These are phyloP conservation scores for Phytoseiulus persimilis DNA, from an alignment of 2,888 invertebrate genomes.

Conservation along the genomic window DNA sequence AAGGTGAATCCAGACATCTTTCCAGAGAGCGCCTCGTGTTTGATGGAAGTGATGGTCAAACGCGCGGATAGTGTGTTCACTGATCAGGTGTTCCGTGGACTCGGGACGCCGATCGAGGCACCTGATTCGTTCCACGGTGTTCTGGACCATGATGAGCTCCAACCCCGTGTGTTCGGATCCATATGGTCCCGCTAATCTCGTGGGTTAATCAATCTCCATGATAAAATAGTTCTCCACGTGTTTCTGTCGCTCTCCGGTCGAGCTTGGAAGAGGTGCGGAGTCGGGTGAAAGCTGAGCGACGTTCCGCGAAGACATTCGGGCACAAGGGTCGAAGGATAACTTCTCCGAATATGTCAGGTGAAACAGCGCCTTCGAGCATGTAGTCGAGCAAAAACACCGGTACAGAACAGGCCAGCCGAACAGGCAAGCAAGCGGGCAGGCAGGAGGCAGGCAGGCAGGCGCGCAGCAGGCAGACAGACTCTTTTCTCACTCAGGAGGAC, in stretches of 20 bases:
- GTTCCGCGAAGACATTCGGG: neutral
- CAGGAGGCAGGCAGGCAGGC: slow-evolving; percentile 5
- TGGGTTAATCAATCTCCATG: neutral
- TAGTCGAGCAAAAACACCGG: neutral
- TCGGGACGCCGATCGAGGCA: neutral
- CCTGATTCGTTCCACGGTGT: neutral
- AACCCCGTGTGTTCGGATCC: neutral
- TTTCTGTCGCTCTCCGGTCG: neutral
- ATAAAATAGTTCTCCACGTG: neutral
- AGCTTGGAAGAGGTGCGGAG: neutral
- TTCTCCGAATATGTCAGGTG: neutral
- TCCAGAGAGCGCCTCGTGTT: no score
- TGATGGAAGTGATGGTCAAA: no score
- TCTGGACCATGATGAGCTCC: neutral
- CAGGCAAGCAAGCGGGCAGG: neutral
- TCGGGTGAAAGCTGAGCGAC: neutral
- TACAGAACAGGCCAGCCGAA: neutral
- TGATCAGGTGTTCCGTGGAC: no score
- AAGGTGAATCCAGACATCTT: no score
- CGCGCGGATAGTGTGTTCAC: no score
- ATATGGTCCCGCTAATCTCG: neutral
- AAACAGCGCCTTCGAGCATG: neutral
- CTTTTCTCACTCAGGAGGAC: neutral
- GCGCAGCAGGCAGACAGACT: slow-evolving; percentile 5
- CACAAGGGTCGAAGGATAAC: neutral